Base-by-base conservation (phyloP, 2,113 vertebrate genomes). In the Pterophyllum scalare region DNA sequence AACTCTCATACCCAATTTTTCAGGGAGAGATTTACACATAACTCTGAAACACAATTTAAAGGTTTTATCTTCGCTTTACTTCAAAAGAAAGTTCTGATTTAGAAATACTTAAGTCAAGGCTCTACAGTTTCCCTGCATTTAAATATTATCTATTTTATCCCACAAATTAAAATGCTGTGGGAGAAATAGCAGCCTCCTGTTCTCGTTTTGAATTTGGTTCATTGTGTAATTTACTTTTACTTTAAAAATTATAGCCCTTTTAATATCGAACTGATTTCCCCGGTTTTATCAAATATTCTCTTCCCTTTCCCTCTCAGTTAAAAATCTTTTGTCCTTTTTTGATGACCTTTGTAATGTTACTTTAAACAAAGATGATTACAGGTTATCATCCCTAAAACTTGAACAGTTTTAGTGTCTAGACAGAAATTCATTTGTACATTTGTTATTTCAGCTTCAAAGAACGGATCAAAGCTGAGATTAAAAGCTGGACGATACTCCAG, bases 401-500 rank as follows among this genome's bases (percentile, higher is more conserved):
- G 24, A 65, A 67, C 15, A 33, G 13, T 76, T 75, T 65, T 28
- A 40, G 33, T 19, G 62, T 79, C 78, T 62, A 87, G 82, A 86
- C 61, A 75, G 52, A 75, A 64, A 75, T 43, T 75, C 43, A 57
- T 40, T 26, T 57, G 52, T 60, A 22, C 17, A 38, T 12, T 40
- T 40, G 79, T 86, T 65, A 79, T 76, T 40, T 79, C 20, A 28
- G 19, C 75, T 75, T 89, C 81, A 87, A 79, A 88, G 64, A 14
- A 62, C 6, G 3, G 81, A 89, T 92, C 64, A 92, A 89, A 93
- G 87, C 74, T 49, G 28, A 75, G 59, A 70, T 26, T 75, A 62
- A 59, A 24, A 58, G 40, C 72, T 20, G 31, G 65, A 81, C 76
- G 72, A 74, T 54, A 64, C 31, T 57, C 12, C 4, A 31, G 8